Conservation (phyloP, 1,140 invertebrate species). For the Megalopta genalis region DNA sequence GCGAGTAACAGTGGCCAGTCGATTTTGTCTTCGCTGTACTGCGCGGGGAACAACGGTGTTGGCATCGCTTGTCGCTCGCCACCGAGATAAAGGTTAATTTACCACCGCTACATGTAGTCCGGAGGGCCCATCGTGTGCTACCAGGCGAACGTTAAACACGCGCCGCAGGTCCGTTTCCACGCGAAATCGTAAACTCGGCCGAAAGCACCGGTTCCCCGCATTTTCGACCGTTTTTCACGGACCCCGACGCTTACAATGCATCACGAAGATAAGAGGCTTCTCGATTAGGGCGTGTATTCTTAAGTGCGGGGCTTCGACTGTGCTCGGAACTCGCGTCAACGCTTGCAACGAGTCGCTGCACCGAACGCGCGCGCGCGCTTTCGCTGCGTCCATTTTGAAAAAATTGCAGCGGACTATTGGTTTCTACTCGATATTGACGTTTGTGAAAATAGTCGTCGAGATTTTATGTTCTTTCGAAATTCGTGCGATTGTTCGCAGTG, state of each 20-base stretch:
- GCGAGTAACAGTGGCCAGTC: neutral
- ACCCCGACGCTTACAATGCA: slow-evolving; percentile 13
- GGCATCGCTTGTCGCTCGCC: slow-evolving; percentile 38
- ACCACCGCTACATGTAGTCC: slow-evolving; percentile 10
- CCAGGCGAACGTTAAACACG: slow-evolving; percentile 14
- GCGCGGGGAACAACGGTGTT: neutral
- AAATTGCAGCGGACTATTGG: too few species aligned
- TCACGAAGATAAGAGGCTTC: slow-evolving; percentile 31
- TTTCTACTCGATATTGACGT: too few species aligned
- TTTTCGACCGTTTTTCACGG: slow-evolving; percentile 43
- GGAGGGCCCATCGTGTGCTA: slow-evolving; percentile 8
- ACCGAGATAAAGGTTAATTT: slow-evolving; percentile 57
- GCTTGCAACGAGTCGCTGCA: too few species aligned
- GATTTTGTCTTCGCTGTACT: neutral
- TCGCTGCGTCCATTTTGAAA: too few species aligned
- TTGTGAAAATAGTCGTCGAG: too few species aligned
- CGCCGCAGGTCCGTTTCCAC: slow-evolving; percentile 10
- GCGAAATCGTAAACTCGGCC: slow-evolving; percentile 24
- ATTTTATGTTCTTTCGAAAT: too few species aligned
- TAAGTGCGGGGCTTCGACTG: slow-evolving; percentile 27
- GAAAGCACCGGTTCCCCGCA: neutral
- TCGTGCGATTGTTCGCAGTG: too few species aligned
- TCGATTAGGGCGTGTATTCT: slow-evolving; percentile 39
- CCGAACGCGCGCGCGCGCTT: too few species aligned
- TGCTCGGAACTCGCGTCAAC: neutral